Base-by-base conservation (phyloP, 2,797 vertebrate genomes). In the Pipistrellus nathusii region DNA sequence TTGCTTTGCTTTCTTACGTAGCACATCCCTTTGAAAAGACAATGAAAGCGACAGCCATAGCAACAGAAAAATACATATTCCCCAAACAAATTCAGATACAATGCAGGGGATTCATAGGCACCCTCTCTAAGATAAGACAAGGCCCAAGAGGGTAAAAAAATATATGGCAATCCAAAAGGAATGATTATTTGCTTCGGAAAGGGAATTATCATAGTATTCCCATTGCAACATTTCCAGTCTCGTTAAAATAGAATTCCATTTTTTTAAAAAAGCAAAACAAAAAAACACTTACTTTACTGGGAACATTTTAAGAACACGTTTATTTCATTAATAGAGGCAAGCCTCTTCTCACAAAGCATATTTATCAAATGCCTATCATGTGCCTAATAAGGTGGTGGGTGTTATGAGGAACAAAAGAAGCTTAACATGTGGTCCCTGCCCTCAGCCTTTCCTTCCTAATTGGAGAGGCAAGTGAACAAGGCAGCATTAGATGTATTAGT, bases 331-430 rank as follows among this genome's bases (percentile, higher is more conserved):
- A 85, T 53, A 85, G 94, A 97, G 77, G 82, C 94, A 91, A 72
- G 80, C 92, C 88, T 96, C 88, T 93, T 86, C 91, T 77, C 95
- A 92, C 96, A 94, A 93, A 95, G 88, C 96, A 82, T 95, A 96
- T 97, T 97, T 96, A 94, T 97, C 96, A 97, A 93, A 91, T 73
- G 86, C 87, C 94, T 93, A 93, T 96, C 96, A 95, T 85, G 94
- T 73, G 89, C 88, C 95, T 97, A 96, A 96, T 96, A 96, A 95
- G 94, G 93, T 96, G 73, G 94, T 93, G 91, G 96, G 96, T 95
- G 95, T 94, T 84, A 17, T 51, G 81, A 78, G 73, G 88, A 92
- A 96, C 96, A 97, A 96, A 93, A 81, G 85, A 48, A 82, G 91
- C 94, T 80, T 96, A 91, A 83, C 94, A 91, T 87, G 89, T 90